phyloP scores from a whole-genome alignment of 1,140 invertebrate species.

The Drosophila micromelanica region DNA sequence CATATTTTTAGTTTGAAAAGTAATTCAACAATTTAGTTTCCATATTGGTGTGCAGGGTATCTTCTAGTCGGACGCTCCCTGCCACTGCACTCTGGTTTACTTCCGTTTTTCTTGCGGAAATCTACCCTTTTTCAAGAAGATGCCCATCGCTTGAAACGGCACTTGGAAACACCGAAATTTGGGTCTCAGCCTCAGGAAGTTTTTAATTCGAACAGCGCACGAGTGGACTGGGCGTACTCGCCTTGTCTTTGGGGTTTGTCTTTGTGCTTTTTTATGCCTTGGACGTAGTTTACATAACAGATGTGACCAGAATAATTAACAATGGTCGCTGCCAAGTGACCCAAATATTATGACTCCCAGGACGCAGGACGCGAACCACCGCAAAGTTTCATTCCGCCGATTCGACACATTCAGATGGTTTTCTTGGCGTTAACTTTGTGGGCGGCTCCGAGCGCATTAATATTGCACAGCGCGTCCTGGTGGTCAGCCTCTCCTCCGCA shows the following conservation, averaged over 20 bases:
- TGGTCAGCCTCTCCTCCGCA: background rate
- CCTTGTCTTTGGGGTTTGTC: constrained; percentile 40
- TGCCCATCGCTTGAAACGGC: constrained; percentile 6
- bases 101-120: too few relatives aligned
- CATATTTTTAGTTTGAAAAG: too few relatives aligned
- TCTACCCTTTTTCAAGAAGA: constrained; percentile 3
- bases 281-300: constrained; percentile 74
- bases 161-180: constrained; percentile 1
- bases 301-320: constrained; percentile 79
- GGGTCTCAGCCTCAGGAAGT: constrained; percentile 30
- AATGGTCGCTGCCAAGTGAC: constrained; percentile 53
- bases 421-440: constrained; percentile 42
- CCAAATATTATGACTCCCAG: constrained; percentile 52
- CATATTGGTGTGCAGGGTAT: too few relatives aligned
- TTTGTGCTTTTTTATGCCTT: constrained; percentile 53
- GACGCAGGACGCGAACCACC: constrained; percentile 11
- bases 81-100: too few relatives aligned
- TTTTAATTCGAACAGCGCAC: constrained; percentile 56
- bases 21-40: too few relatives aligned
- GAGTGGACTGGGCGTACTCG: constrained; percentile 18
- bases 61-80: too few relatives aligned
- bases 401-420: constrained; percentile 38
- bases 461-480: constrained; percentile 46
- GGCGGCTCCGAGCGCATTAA: constrained; percentile 48
- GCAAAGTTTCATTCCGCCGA: constrained; percentile 13